Evolutionary conservation across 2,888 invertebrate species (phyloP), one percentile per base, ranked within the genome.

Genomic region (Drosophila cognata): DNA sequence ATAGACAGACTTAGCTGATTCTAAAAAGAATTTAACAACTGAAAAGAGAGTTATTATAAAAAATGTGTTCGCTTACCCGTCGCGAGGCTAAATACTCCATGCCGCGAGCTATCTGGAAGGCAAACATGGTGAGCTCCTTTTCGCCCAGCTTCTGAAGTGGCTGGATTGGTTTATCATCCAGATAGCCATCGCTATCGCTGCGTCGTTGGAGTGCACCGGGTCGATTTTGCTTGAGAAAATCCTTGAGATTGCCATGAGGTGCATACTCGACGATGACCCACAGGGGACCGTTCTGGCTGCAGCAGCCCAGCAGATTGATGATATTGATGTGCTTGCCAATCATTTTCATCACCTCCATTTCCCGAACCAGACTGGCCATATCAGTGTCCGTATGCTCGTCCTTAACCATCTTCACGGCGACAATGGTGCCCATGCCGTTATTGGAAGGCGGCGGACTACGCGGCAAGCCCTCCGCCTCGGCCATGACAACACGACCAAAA

Each of bases 341-440:
- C 95, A 97, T 97, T 94, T 99, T 99, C 99, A 99, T 99, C 94
- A 99, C 97, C 92, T 99, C 99, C 99, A 99, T 99, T 93, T 99
- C 99, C 0, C 98, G 97, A 18, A 99, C 98, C 63, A 99, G 94
- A 82, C 99, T 99, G 94, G 98, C 97, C 96, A 99, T 97, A 92
- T 99, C 99, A 3, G 97, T 96, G 91, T 99, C 99, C 0, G 98
- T 98, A 92, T 99, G 99, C 46, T 98, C 98, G 94, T 98, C 98
- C 95, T 99, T 99, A 61, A 99, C 95, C 98, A 99, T 99, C 94
- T 99, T 99, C 2, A 99, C 99, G 33, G 99, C 99, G 0, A 99
- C 99, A 8, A 97, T 95, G n/a, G 83, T 88, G 11, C 95, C 95
- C 71, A 67, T 74, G 28, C 46, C 56, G 28, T 29, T 71, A 6